Percentiles rank a stretch among this genome's conserved stretches.
Evolutionary conservation across 2,113 vertebrate species (phyloP).

Genomic region (Axis porcinus): DNA sequence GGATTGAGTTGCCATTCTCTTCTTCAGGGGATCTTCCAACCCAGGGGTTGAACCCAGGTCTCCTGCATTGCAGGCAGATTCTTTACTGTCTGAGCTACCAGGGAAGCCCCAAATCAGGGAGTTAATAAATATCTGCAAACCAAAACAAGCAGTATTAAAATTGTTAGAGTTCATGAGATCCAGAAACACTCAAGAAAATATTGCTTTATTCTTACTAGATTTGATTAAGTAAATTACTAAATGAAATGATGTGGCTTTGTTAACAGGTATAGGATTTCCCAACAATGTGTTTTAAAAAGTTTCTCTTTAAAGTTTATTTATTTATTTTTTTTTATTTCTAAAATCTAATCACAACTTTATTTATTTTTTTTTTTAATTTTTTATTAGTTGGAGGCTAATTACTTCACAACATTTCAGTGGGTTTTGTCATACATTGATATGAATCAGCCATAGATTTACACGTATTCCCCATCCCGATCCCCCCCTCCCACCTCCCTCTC

Average conservation of each 20-base stretch:
- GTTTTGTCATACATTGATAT: no score
- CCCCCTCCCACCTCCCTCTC: no score
- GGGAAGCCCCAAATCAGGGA: background rate
- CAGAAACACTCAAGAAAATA: background rate
- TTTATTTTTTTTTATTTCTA: no score
- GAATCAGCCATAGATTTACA: no score
- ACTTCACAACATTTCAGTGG: no score
- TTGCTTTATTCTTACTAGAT: background rate
- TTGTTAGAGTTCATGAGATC: background rate
- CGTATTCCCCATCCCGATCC: no score
- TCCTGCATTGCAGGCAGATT: background rate
- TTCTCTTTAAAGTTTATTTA: no score
- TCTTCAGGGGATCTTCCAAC: background rate
- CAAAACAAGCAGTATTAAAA: background rate
- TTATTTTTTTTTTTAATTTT: no score
- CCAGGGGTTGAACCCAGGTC: background rate
- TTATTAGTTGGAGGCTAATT: no score
- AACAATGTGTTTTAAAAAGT: background rate
- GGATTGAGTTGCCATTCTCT: background rate
- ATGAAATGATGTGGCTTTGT: background rate
- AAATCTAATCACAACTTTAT: no score
- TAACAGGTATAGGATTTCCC: background rate
- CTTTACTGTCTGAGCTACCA: background rate
- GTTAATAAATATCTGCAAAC: background rate
- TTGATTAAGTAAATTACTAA: background rate